Conservation (phyloP, 1,140 invertebrate species). For the Leptinotarsa undecemlineata region DNA sequence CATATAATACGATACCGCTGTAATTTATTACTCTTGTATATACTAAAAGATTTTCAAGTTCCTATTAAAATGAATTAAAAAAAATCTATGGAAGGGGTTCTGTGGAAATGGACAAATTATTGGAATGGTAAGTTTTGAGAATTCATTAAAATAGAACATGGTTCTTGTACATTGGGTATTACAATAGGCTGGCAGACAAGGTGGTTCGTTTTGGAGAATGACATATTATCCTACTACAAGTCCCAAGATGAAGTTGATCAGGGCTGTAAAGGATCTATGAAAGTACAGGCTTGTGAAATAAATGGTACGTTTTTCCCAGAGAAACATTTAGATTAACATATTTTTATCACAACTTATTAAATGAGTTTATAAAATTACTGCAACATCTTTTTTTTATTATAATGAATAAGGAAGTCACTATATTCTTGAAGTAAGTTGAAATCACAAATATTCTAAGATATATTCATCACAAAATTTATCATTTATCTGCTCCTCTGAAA, state of each 20-base stretch:
- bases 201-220: conserved; percentile 83
- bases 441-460: no score
- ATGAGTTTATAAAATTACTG: no score
- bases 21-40: no score
- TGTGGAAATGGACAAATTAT: conserved; percentile 85
- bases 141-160: conserved; percentile 15
- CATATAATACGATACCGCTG: no score
- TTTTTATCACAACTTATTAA: no score
- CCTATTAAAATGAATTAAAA: conserved; percentile 13
- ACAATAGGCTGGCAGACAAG: conserved; percentile 79
- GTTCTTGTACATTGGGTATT: conserved; percentile 31
- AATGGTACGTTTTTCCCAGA: conserved; percentile 60
- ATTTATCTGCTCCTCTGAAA: no score
- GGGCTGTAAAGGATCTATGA: conserved; percentile 83
- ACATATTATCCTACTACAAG: conserved; percentile 80
- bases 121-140: conserved; percentile 65
- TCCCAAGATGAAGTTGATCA: conserved; percentile 81
- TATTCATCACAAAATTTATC: no score
- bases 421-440: no score
- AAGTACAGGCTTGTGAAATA: conserved; percentile 82
- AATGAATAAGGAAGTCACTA: no score
- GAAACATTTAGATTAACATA: no score
- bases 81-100: conserved; percentile 69
- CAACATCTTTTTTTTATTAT: no score
- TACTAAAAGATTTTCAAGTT: background rate